Evolutionary conservation across 2,797 vertebrate species (phyloP).

Genomic region (Schizopygopsis malacanthus): DNA sequence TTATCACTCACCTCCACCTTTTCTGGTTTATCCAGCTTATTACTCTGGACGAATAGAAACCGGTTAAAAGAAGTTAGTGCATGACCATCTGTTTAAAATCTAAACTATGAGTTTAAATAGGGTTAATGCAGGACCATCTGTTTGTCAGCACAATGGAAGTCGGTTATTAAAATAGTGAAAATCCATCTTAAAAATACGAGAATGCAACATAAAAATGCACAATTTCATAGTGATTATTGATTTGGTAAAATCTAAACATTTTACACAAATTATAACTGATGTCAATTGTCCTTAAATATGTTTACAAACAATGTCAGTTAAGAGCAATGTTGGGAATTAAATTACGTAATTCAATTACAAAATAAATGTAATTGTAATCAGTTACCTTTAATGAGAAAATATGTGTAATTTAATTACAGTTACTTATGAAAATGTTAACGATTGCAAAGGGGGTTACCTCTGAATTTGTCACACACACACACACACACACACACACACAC

Average conservation of each 20-base stretch:
- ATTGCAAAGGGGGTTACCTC: too few relatives aligned
- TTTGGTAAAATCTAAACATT: neutral
- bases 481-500: too few relatives aligned
- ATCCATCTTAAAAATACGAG: neutral
- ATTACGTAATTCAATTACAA: too few relatives aligned
- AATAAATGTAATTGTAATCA: too few relatives aligned
- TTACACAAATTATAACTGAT: neutral
- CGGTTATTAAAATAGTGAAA: neutral
- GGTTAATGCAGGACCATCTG: neutral
- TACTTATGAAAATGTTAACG: too few relatives aligned
- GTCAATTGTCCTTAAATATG: neutral
- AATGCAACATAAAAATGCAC: neutral
- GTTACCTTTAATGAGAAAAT: too few relatives aligned
- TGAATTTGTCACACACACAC: too few relatives aligned
- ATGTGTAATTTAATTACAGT: too few relatives aligned
- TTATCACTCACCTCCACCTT: conserved; percentile 90
- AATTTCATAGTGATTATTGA: neutral
- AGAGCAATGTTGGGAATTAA: too few relatives aligned
- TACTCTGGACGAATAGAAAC: conserved; percentile 73
- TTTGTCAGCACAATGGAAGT: neutral
- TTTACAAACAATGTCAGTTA: neutral
- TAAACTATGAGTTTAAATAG: neutral
- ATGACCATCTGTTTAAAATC: too few relatives aligned
- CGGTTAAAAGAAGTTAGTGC: neutral
- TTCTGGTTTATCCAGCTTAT: conserved; percentile 87